phyloP scores from a whole-genome alignment of 1,140 invertebrate genomes.

The Zaprionus tsacasi region DNA sequence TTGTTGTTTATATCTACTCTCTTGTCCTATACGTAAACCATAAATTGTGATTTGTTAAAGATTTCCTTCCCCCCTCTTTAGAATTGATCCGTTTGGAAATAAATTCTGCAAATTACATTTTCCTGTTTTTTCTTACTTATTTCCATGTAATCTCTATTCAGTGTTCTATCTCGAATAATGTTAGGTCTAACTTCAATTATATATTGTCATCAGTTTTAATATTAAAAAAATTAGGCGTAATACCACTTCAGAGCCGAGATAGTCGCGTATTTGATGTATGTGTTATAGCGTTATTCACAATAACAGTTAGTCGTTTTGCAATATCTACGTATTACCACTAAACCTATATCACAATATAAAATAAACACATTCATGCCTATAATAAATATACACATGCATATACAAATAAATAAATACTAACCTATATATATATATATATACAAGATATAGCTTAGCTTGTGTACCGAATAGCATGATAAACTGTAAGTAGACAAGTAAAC shows the following conservation, averaged over 20 bases:
- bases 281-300: slow-evolving; percentile 58
- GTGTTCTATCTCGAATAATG: neutral
- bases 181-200: slow-evolving; percentile 1
- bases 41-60: slow-evolving; percentile 2
- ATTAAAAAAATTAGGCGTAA: neutral
- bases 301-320: slow-evolving; percentile 68
- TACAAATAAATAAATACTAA: slow-evolving; percentile 23
- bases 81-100: slow-evolving; percentile 6
- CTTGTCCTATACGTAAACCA: too few species aligned
- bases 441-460: slow-evolving; percentile 70
- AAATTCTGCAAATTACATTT: neutral
- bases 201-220: slow-evolving; percentile 13
- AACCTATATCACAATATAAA: slow-evolving; percentile 53
- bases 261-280: slow-evolving; percentile 44
- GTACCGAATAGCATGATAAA: slow-evolving; percentile 51
- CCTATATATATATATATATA: slow-evolving; percentile 40
- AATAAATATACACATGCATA: slow-evolving; percentile 24
- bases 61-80: neutral
- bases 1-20: neutral
- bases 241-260: neutral
- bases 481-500: slow-evolving; percentile 60
- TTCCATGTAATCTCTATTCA: neutral
- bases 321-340: slow-evolving; percentile 66
- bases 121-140: neutral
- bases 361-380: slow-evolving; percentile 3